Evolutionary conservation across 2,797 vertebrate genomes (phyloP).

Genomic region (Pangasius krempfi): DNA sequence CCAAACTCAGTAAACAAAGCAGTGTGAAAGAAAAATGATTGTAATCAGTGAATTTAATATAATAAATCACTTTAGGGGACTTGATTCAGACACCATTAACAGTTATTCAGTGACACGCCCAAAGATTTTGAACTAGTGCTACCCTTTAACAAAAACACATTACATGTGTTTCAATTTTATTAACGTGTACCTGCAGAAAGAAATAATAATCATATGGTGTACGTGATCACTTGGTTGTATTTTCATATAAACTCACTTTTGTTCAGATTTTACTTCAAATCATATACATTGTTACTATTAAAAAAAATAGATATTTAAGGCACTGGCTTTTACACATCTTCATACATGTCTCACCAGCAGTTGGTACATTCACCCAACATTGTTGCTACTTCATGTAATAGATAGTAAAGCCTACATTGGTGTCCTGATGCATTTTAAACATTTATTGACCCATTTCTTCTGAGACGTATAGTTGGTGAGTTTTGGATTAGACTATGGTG

Average conservation of each 20-base stretch:
- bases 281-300: background rate
- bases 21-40: background rate
- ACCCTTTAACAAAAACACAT: background rate
- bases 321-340: background rate
- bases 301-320: background rate
- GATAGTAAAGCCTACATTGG: slow-evolving; percentile 25
- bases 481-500: slow-evolving; percentile 65
- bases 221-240: background rate
- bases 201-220: background rate
- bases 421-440: slow-evolving; percentile 68
- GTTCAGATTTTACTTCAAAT: background rate
- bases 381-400: slow-evolving; percentile 9
- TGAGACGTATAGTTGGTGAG: slow-evolving; percentile 65
- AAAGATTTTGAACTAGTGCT: background rate
- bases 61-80: no score
- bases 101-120: background rate
- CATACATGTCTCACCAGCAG: background rate
- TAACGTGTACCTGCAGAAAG: background rate
- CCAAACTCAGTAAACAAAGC: background rate
- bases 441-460: slow-evolving; percentile 71
- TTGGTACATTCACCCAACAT: background rate
- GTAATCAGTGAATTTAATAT: background rate
- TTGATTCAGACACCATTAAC: background rate
- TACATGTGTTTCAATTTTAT: background rate
- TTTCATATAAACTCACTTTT: background rate